Base-by-base conservation (phyloP, 2,113 vertebrate genomes). In the Chitala chitala region DNA sequence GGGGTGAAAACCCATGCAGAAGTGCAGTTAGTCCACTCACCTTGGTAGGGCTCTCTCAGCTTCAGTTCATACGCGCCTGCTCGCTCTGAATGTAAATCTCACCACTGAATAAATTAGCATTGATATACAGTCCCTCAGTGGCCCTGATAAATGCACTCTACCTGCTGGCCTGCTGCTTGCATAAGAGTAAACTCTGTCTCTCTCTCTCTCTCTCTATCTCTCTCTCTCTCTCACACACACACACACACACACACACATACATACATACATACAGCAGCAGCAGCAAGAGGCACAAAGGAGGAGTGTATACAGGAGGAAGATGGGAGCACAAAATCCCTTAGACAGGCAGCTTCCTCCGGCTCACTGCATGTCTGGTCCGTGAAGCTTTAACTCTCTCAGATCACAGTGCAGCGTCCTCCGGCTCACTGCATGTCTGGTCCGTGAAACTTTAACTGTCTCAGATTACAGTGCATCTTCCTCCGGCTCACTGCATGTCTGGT, bases 61-160 rank as follows among this genome's bases (percentile, higher is more conserved):
- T 38, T 44, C 42, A 42, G 40, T 69, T 15, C 44, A 48, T 26
- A 48, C 44, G 6, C 12, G 10, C 3, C 5, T 15, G 13, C 33
- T 10, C 58, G n/a, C 31, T 20, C 29, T 65, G 72, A 74, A 53
- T 64, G 24, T 38, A 71, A 42, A 26, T 55, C 31, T 33, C 36
- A n/a, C 17, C n/a, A 12, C 38, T 44, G 70, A 72, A 55, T 44
- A 40, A 55, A 72, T 69, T 51, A 33, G 6, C 33, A 58, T 42
- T 72, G 40, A 44, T 58, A 26, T 29, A 17, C 38, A 40, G 22
- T n/a, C 24, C 54, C n/a, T 4, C 36, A n/a, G 17, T 29, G 24
- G 9, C 69, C 24, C 2, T 26, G 48, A 31, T 55, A 29, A 29
- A 44, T 31, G 13, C 22, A 22, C 9, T 72, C 55, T 59, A 29